Evolutionary conservation across 1,140 invertebrate species (phyloP), one percentile per base, ranked within the genome.

Genomic region (Diprion similis): DNA sequence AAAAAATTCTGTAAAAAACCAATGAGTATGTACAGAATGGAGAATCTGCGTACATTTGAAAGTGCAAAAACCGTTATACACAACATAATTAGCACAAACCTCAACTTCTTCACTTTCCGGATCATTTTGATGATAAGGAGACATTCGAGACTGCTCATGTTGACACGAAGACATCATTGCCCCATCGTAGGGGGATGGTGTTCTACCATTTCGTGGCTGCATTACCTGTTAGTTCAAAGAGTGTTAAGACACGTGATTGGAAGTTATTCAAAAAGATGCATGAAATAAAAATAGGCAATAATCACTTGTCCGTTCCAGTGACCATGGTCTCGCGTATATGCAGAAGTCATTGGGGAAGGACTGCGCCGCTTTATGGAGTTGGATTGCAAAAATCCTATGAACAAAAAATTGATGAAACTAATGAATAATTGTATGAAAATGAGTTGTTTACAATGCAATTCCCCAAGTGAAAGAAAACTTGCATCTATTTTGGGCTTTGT

Each of bases 71-170:
- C 18, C 64, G 17, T 15, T 13, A 74, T 66, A 46, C 68, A 46
- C 18, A 72, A 51, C 2, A 72, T 72, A 72, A 18, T 48, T 65
- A 48, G 59, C 70, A 77, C 75, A 65, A 69, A 85, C 84, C 78
- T 85, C 84, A 24, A 85, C 81, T 85, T 88, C 87, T 76, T 87
- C 85, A 46, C 79, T 86, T 77, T 87, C 87, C 13, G 83, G 70
- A 75, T 87, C 84, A 66, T 80, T 86, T 10, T 82, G 76, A 73
- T 79, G 78, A 72, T 84, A 87, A 19, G 85, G 83, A 37, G 85
- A 87, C 19, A 80, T 81, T 69, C 83, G 80, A 0, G 51, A 59
- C 68, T 79, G 81, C 66, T 74, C 72, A 51, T 84, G 82, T 67
- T 85, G 85, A 37, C 69, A 77, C 17, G 78, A 75, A 8, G 76